Percentiles rank a stretch among this genome's conserved stretches.
Conservation (phyloP, 2,888 invertebrate genomes). For the Adelognathus sp. region DNA sequence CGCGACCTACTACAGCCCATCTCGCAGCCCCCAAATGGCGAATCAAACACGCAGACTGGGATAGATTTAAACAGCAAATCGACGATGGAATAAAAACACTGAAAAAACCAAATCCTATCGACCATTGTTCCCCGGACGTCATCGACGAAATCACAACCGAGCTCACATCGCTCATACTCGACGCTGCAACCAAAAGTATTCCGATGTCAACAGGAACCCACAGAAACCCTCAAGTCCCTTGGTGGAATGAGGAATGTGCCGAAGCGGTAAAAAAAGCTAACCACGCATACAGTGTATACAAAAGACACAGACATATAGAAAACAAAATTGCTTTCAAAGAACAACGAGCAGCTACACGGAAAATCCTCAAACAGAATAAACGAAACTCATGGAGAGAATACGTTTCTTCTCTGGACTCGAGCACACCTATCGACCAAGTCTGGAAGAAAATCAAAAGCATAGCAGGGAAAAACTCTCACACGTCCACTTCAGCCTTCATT, state of each 20-base stretch:
- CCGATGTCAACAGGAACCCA: slow-evolving; percentile 27
- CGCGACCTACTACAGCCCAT: neutral
- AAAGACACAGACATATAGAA: slow-evolving; percentile 37
- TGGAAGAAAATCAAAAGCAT: slow-evolving; percentile 52
- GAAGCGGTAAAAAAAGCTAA: slow-evolving; percentile 31
- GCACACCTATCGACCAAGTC: neutral
- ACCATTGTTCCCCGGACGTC: neutral
- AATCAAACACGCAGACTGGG: slow-evolving; percentile 58
- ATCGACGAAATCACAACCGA: slow-evolving; percentile 44
- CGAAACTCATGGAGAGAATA: slow-evolving; percentile 40
- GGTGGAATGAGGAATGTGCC: slow-evolving; percentile 59
- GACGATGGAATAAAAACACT: slow-evolving; percentile 6
- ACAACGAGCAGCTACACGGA: slow-evolving; percentile 41
- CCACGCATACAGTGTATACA: slow-evolving; percentile 50
- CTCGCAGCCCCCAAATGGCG: slow-evolving; percentile 47
- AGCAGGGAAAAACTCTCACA: neutral
- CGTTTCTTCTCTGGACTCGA: slow-evolving; percentile 19
- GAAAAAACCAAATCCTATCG: neutral
- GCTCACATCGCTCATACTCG: slow-evolving; percentile 29
- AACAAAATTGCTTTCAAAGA: slow-evolving; percentile 52
- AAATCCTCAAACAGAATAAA: slow-evolving; percentile 47
- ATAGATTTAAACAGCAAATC: slow-evolving; percentile 13
- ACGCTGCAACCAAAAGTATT: slow-evolving; percentile 45
- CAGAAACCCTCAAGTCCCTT: slow-evolving; percentile 51
- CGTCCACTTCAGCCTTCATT: neutral